phyloP scores from a whole-genome alignment of 2,797 vertebrate genomes.

The Liparis tanakae region DNA sequence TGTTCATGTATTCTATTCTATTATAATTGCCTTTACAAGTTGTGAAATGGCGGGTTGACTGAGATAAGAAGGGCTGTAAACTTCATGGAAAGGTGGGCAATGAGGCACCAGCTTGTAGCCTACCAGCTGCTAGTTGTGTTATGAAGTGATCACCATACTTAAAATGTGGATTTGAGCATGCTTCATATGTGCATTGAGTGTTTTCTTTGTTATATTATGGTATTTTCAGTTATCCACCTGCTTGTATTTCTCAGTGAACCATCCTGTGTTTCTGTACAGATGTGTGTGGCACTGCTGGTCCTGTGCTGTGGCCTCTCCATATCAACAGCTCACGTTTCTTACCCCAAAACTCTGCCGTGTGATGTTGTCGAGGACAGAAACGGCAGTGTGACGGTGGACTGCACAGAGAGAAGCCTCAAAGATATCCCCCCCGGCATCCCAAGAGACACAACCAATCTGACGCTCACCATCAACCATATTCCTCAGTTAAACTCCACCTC shows the following conservation, averaged over 20 bases:
- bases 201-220: background rate
- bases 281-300: conserved; percentile 53
- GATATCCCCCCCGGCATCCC: conserved; percentile 88
- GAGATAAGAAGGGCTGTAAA: conserved; percentile 13
- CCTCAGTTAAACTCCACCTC: conserved; percentile 81
- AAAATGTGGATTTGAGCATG: background rate
- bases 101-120: background rate
- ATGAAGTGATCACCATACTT: background rate
- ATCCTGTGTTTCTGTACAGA: conserved; percentile 55
- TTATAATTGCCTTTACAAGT: background rate
- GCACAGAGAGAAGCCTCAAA: conserved; percentile 84
- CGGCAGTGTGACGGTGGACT: conserved; percentile 84
- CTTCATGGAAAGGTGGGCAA: conserved; percentile 6
- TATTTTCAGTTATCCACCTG: conserved; percentile 2
- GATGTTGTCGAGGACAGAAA: conserved; percentile 77
- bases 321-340: conserved; percentile 75
- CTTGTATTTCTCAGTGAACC: conserved; percentile 43
- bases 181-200: background rate
- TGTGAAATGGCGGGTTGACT: conserved; percentile 1
- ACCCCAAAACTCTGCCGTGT: conserved; percentile 93
- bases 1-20: background rate
- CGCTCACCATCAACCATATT: conserved; percentile 94
- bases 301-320: conserved; percentile 53
- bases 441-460: conserved; percentile 90
- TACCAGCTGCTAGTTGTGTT: background rate